Conservation (phyloP, 2,113 vertebrate species). For the Takifugu bimaculatus region DNA sequence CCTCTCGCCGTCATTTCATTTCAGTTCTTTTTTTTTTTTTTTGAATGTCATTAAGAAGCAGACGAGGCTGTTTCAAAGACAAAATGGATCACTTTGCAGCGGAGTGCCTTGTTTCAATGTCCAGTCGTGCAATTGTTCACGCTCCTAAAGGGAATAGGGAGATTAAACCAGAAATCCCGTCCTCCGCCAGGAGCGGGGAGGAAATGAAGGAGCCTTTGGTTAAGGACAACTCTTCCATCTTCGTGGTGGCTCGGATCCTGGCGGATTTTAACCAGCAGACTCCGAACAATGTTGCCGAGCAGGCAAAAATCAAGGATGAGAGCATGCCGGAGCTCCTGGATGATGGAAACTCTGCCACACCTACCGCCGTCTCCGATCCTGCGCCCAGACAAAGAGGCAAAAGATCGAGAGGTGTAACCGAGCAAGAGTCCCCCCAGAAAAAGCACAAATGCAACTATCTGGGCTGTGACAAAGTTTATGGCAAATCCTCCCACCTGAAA, state of each 20-base stretch:
- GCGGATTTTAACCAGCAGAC: slow-evolving; percentile 95
- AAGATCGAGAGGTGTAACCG: slow-evolving; percentile 82
- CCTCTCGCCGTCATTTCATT: slow-evolving; percentile 45
- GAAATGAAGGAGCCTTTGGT: slow-evolving; percentile 77
- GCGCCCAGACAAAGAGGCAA: slow-evolving; percentile 93
- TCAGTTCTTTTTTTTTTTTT: slow-evolving; percentile 18
- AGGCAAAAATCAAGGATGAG: slow-evolving; percentile 80
- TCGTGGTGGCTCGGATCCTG: slow-evolving; percentile 92
- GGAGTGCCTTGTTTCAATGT: slow-evolving; percentile 98
- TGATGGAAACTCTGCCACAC: slow-evolving; percentile 87
- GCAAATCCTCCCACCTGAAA: slow-evolving; percentile 99
- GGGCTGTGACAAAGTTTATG: slow-evolving; percentile 99
- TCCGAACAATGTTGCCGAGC: slow-evolving; percentile 74
- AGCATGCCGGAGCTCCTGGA: slow-evolving; percentile 73
- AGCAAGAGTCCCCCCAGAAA: slow-evolving; percentile 90
- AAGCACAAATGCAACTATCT: slow-evolving; percentile 98
- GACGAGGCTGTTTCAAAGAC: slow-evolving; percentile 62
- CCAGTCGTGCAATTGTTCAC: slow-evolving; percentile 87
- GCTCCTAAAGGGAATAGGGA: slow-evolving; percentile 74
- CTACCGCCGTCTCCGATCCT: slow-evolving; percentile 81
- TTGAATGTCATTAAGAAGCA: slow-evolving; percentile 70
- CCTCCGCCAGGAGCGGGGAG: slow-evolving; percentile 69
- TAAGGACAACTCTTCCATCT: slow-evolving; percentile 86
- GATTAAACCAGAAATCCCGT: slow-evolving; percentile 74
- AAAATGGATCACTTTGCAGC: slow-evolving; percentile 97